Evolutionary conservation across 2,888 invertebrate species (phyloP), one percentile per base, ranked within the genome.

Genomic region (Drosophila quinaria): DNA sequence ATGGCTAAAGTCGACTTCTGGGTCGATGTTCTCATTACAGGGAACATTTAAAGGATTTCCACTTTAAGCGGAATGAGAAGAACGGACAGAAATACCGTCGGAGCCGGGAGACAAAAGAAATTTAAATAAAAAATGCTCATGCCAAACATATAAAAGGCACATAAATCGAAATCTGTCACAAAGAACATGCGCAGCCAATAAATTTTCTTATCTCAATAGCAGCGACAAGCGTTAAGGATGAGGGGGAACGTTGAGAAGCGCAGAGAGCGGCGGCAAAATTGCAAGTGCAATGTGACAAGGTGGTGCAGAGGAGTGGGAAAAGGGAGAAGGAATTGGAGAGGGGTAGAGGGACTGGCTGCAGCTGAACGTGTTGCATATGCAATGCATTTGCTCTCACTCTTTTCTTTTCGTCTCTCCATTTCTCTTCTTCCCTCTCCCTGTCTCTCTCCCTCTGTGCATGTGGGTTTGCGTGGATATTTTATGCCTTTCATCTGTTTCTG

Each of bases 201-300:
- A 87, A 90, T 90, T 90, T 90, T 75, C 91, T 90, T 90, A 90
- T 90, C 91, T 90, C 89, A 86, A 89, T 86, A 89, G 90, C 86
- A 86, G 82, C 80, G 86, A 86, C 88, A 86, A 83, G 86, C 80
- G 78, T 77, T 81, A 85, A 89, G 84, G 68, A 89, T 65, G 8
- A 29, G 29, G 50, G 84, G 50, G 84, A 56, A 47, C 33, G 31
- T 15, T 3, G 22, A 22, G 22, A 22, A 22, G 41, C 35, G 49
- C 42, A 22, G 47, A 37, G 37, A 56, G 42, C 29, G 46, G 46
- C 35, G 35, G 46, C 6, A 15, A 42, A 56, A 56, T 35, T 56
- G 56, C 44, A 35, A 56, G 55, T 35, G 35, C 56, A 56, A 56
- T 46, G 46, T 25, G 46, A 6, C 56, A 56, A 56, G 56, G 46